Base-by-base conservation (phyloP, 2,888 invertebrate species). In the Cataglyphis cursor region DNA sequence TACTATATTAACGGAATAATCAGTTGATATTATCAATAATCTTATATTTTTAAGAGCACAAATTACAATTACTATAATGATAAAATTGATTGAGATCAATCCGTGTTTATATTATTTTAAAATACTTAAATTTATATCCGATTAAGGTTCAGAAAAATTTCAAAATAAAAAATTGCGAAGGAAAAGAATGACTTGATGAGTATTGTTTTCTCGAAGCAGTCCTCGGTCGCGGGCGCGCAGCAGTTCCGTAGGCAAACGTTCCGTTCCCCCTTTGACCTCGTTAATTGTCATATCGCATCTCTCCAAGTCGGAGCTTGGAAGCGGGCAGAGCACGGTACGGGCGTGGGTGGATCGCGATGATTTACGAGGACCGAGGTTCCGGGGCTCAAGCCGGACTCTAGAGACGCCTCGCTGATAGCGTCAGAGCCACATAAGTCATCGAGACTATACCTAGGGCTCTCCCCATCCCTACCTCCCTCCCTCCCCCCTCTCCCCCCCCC, bases 381-480 rank as follows among this genome's bases (percentile, higher is more conserved):
- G 91, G 92, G 91, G 92, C 93, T 93, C 92, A 91, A 91, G 92
- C 92, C 92, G 93, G 93, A 94, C 94, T 94, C 93, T 90, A 93
- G 93, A 93, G 93, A 94, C 94, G 93, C 93, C 91, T 93, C 88
- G 92, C 94, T 94, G 94, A 94, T 94, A 94, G 93, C 94, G 94
- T 94, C 94, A 94, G 94, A 94, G 92, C 92, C 93, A 94, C 94
- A 94, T 95, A 95, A 95, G 94, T 95, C 94, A 95, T 95, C 94
- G 94, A 92, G 94, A 93, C 94, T 94, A 87, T 90, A 94, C 93
- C 93, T 93, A 93, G 91, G 92, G 93, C 85, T 92, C 90, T 87
- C 87, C 44, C 70, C 73, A 35, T 88, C 87, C 87, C 76, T 81
- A 5, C 0, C 35, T 35, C 35, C 83, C 66, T 68, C 66, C 28